Base-by-base conservation (phyloP, 2,113 vertebrate genomes). In the Aix galericulata region DNA sequence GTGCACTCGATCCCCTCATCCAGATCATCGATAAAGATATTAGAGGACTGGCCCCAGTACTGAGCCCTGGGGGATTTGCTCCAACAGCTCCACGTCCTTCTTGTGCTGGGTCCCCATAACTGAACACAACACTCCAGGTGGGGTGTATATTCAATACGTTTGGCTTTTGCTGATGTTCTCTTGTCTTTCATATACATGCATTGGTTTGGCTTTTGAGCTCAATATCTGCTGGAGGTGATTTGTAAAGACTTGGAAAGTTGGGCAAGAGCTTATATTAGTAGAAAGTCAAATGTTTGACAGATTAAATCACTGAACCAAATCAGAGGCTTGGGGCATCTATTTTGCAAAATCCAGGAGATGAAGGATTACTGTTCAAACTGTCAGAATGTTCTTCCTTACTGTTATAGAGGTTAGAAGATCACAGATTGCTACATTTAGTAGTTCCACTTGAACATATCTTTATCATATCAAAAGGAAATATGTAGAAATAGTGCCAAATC, bases 381-480 rank as follows among this genome's bases (percentile, higher is more conserved):
- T 53, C 5, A 69, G 17, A 0, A 0, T 46, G 9, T 64, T 85
- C 53, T 73, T 75, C 25, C 6, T 55, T 88, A 3, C 17, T 76
- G 0, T 42, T 62, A 56, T 6, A 36, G 69, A 34, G 18, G 18
- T 44, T 67, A 58, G 59, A 72, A 72, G 55, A 74, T 60, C 14
- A 38, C 6, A 36, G 59, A 77, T 67, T 46, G 18, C 60, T 67
- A 4, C 0, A 1, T 63, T 29, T 17, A 4, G 2, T 62, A 34
- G 17, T 82, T 75, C 22, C 17, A 1, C 21, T 64, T 79, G 11
- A 75, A 31, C 8, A 5, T 12, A 3, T 42, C 16, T 73, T 40
- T 7, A 2, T 72, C 64, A 17, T 44, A 23, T 87, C 13, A 60
- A 7, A 25, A 0, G 0, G 25, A 27, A 32, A 13, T 29, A 17